These are phyloP conservation scores for Drosophila cognata DNA, from an alignment of 2,888 invertebrate genomes.

Conservation along the genomic window DNA sequence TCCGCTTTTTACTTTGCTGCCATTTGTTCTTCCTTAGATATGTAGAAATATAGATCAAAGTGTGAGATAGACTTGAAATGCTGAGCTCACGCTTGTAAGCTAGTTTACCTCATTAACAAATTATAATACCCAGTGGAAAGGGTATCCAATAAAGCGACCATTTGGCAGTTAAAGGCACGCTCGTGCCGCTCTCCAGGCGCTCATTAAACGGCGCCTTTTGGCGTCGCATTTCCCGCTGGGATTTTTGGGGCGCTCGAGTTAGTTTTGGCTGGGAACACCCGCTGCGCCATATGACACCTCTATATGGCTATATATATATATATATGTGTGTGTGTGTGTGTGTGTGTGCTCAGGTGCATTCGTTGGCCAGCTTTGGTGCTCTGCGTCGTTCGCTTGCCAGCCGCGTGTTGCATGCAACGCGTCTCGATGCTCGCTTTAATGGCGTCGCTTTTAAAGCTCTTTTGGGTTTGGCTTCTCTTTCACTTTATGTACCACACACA, in stretches of 20 bases:
- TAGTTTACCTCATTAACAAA: not conserved
- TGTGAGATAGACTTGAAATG: not conserved
- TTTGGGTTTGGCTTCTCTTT: constrained; percentile 31
- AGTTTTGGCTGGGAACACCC: constrained; percentile 71
- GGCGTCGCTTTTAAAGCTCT: constrained; percentile 77
- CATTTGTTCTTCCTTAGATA: not conserved
- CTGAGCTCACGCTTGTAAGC: not conserved
- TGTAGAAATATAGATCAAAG: not conserved
- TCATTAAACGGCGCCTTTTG: constrained; percentile 75
- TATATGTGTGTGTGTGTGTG: not conserved
- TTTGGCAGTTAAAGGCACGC: constrained; percentile 22
- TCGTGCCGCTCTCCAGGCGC: constrained; percentile 67
- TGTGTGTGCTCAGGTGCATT: constrained; percentile 71
- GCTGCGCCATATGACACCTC: constrained; percentile 78
- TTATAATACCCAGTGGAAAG: not conserved
- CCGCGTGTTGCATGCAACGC: constrained; percentile 72
- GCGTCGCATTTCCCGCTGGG: constrained; percentile 75
- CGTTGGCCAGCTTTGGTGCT: constrained; percentile 46
- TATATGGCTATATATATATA: too few relatives aligned
- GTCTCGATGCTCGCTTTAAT: constrained; percentile 61
- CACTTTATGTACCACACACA: constrained; percentile 1
- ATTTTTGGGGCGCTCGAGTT: constrained; percentile 52
- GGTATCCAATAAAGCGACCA: constrained; percentile 2
- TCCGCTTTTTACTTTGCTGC: not conserved
- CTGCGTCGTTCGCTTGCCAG: constrained; percentile 40